phyloP scores from a whole-genome alignment of 2,888 invertebrate genomes.

The Pristionchus mayeri region DNA sequence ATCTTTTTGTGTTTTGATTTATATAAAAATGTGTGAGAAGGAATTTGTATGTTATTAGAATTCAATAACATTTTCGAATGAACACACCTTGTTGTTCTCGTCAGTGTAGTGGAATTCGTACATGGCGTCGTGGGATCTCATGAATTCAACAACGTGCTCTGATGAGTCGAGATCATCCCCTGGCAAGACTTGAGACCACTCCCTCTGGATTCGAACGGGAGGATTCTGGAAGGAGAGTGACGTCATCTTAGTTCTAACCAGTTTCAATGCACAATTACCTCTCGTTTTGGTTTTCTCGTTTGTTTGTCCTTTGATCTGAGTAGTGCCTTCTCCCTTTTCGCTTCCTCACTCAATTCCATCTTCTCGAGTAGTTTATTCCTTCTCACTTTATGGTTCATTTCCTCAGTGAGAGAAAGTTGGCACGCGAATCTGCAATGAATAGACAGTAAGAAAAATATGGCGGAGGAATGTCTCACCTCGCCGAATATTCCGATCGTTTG shows the following conservation, averaged over 20 bases:
- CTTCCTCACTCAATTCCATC: slow-evolving; percentile 63
- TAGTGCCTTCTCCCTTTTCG: slow-evolving; percentile 56
- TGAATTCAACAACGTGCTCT: slow-evolving; percentile 82
- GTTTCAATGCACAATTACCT: neutral
- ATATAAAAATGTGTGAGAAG: no score
- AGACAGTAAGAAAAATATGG: neutral
- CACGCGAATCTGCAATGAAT: slow-evolving; percentile 59
- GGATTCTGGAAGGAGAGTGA: neutral
- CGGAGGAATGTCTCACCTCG: slow-evolving; percentile 4
- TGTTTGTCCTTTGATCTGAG: slow-evolving; percentile 57
- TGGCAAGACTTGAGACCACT: slow-evolving; percentile 39
- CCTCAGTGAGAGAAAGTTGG: slow-evolving; percentile 60
- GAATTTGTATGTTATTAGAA: no score
- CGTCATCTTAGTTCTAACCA: neutral
- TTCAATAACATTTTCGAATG: no score
- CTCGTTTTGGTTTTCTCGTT: slow-evolving; percentile 22
- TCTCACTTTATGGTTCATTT: slow-evolving; percentile 52
- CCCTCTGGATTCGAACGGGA: neutral
- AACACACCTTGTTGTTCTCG: slow-evolving; percentile 80
- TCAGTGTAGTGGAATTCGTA: slow-evolving; percentile 94
- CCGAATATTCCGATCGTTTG: slow-evolving; percentile 53
- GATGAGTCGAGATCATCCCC: slow-evolving; percentile 79
- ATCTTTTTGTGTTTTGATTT: no score
- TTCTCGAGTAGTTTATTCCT: slow-evolving; percentile 52
- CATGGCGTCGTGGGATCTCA: slow-evolving; percentile 88